Evolutionary conservation across 2,888 invertebrate species (phyloP), one percentile per base, ranked within the genome.

Genomic region (Boloria euphrosyne): DNA sequence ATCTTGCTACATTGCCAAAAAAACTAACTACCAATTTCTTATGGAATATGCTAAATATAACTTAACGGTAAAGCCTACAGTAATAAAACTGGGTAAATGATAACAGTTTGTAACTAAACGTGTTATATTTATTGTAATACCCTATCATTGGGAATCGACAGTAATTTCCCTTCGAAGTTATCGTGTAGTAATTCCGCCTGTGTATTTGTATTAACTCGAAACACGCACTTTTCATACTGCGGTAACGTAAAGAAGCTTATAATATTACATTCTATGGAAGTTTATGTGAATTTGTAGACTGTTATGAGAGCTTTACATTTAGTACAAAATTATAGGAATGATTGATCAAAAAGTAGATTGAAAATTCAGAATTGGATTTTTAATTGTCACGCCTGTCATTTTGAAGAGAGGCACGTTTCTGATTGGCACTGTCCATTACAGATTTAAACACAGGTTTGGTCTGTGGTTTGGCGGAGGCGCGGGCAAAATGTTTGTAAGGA

Each of bases 161-260:
- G 67, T 62, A 51, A 66, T 71, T 65, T 67, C 44, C 59, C 61
- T 50, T 53, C 27, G 14, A 72, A 71, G 65, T 76, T 77, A 73
- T 73, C 72, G 54, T 61, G 62, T 59, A 68, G 71, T 70, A 66
- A 38, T 38, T 38, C 31, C 1, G 31, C 71, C 72, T 73, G 67
- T 67, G 69, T 68, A 57, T 46, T 68, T 59, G 69, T 73, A 78
- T 78, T 76, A 62, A 64, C 69, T 71, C 47, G 64, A 62, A 65
- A 67, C 78, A 78, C 78, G 78, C 78, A 78, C 68, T 62, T 13
- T 47, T 57, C 73, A 66, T 72, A 69, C 73, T 74, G 74, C 60
- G 70, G 59, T 63, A 61, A 74, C 73, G 70, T 75, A 70, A 68
- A 67, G 53, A 53, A 47, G 7, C 47, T n/a, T 50, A 50, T 55